These are phyloP conservation scores for Charanyca ferruginea DNA, from an alignment of 2,888 invertebrate species.

Conservation along the genomic window DNA sequence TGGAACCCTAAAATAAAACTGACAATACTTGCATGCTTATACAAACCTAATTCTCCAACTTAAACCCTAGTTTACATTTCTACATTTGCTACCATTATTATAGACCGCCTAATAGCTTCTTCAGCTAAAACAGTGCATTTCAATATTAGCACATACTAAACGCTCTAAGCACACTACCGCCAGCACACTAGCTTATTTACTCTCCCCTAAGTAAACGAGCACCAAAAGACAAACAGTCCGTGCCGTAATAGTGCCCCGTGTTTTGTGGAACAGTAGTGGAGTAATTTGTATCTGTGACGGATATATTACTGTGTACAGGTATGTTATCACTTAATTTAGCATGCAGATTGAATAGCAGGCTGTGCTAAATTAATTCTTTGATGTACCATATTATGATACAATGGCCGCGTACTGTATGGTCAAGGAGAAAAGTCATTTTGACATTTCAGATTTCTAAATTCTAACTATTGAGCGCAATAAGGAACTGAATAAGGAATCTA, in stretches of 20 bases:
- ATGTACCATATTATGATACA: no score
- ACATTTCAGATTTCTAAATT: no score
- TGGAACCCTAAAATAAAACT: no score
- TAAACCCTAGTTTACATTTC: background rate
- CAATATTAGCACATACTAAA: conserved; percentile 31
- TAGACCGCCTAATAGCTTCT: background rate
- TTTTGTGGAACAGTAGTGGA: conserved; percentile 19
- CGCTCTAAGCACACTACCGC: background rate
- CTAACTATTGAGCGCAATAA: no score
- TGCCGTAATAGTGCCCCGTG: conserved; percentile 9
- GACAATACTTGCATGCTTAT: conserved; percentile 9
- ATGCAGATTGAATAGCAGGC: background rate
- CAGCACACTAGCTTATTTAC: conserved; percentile 30
- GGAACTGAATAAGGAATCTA: no score
- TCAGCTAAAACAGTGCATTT: conserved; percentile 4
- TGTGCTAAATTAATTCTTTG: background rate
- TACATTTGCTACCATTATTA: background rate
- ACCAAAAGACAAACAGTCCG: conserved; percentile 29
- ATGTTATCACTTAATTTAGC: conserved; percentile 21
- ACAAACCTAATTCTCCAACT: background rate
- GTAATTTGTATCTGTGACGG: conserved; percentile 40
- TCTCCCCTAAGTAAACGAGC: conserved; percentile 8
- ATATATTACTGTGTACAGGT: background rate
- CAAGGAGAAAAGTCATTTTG: no score
- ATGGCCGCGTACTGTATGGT: no score